Evolutionary conservation across 2,797 vertebrate species (phyloP).

Genomic region (Potorous gilbertii): DNA sequence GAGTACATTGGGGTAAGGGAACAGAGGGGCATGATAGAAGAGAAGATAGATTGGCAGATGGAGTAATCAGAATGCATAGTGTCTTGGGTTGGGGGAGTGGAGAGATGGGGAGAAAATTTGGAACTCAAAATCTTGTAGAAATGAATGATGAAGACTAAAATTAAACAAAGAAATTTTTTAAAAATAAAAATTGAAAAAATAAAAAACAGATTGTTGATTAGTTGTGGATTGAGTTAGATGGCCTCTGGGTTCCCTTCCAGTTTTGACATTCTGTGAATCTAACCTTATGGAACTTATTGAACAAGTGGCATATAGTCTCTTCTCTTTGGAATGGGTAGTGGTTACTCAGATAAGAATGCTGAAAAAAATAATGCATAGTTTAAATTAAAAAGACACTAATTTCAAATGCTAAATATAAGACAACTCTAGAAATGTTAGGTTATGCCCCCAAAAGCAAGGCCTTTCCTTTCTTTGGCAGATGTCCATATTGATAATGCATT

Average conservation of each 20-base stretch:
- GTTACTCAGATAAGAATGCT: background rate
- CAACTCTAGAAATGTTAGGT: background rate
- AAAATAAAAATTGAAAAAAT: background rate
- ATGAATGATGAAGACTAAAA: too few relatives aligned
- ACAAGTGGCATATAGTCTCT: background rate
- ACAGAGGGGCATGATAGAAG: too few relatives aligned
- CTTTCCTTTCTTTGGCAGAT: background rate
- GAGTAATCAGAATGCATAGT: too few relatives aligned
- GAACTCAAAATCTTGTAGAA: too few relatives aligned
- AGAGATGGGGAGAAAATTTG: too few relatives aligned
- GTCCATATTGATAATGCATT: too few relatives aligned
- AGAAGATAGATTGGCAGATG: too few relatives aligned
- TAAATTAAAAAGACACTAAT: background rate
- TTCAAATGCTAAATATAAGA: background rate
- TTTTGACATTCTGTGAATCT: background rate
- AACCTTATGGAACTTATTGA: background rate
- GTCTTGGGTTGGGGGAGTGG: too few relatives aligned
- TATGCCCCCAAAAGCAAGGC: background rate
- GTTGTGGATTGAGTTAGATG: background rate
- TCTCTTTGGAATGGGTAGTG: background rate
- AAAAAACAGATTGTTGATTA: background rate
- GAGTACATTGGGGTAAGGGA: too few relatives aligned
- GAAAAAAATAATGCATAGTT: background rate
- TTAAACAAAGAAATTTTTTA: too few relatives aligned
- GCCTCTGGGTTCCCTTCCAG: background rate